Conservation (phyloP, 2,797 vertebrate genomes). For the Hemitrygon akajei region DNA sequence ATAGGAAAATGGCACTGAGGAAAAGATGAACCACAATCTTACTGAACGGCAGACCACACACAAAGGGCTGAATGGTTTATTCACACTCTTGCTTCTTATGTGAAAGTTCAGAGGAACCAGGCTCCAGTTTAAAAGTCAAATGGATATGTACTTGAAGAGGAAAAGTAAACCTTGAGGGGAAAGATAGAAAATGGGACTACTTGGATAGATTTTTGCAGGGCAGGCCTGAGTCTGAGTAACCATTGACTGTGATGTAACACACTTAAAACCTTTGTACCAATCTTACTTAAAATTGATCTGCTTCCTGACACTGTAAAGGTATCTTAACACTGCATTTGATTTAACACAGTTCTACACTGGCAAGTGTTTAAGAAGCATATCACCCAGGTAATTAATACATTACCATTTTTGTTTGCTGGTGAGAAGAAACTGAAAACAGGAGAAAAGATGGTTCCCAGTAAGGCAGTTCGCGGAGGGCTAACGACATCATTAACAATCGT, state of each 20-base stretch:
- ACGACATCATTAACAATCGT: slow-evolving; percentile 69
- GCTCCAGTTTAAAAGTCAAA: not conserved
- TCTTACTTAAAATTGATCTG: not conserved
- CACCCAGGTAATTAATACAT: slow-evolving; percentile 41
- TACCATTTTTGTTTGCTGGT: slow-evolving; percentile 94
- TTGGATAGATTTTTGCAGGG: not conserved
- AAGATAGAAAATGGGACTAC: not conserved
- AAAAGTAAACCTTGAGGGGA: not conserved
- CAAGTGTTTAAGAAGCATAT: not conserved
- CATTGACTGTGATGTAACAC: not conserved
- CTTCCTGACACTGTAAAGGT: not conserved
- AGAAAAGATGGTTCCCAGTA: slow-evolving; percentile 96
- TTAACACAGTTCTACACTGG: not conserved
- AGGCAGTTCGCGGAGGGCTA: slow-evolving; percentile 84
- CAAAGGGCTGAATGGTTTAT: too few relatives aligned
- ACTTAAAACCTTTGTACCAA: not conserved
- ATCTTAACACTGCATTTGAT: not conserved
- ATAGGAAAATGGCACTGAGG: too few relatives aligned
- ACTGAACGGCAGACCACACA: too few relatives aligned
- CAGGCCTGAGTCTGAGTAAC: too few relatives aligned
- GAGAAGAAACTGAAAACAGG: slow-evolving; percentile 98
- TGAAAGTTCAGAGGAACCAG: not conserved
- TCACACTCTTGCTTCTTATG: too few relatives aligned
- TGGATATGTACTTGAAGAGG: not conserved
- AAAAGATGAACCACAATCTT: too few relatives aligned